Base-by-base conservation (phyloP, 1,140 invertebrate species). In the Panagrolaimus sp. region DNA sequence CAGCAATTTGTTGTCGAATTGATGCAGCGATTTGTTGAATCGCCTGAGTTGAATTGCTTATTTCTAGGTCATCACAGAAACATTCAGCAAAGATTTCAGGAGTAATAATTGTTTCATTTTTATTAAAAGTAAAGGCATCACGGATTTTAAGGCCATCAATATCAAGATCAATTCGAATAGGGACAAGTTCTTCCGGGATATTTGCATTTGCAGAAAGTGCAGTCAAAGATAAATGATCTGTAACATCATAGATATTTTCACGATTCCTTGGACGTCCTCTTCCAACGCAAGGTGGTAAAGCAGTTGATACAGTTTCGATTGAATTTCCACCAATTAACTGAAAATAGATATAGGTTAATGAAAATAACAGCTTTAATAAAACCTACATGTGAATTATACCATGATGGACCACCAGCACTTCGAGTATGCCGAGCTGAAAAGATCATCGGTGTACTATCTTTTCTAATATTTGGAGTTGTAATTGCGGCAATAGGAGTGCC, bases 1-100 rank as follows among this genome's bases (percentile, higher is more conserved):
- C 91, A 76, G 98, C 94, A 43, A 97, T 90, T 84, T 99, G 96
- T 81, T 98, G 94, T 32, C 93, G 87, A 73, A 98, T 97, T 0
- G 93, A 91, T 77, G 94, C 90, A 0, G 96, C 90, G 72, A 99
- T 96, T 0, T 94, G 58, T 94, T 93, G 28, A 98, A 92, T 87
- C 98, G 99, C n/a, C 91, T 91, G 7, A 95, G 91, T 85, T 98
- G 98, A 71, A 98, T 84, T 85, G 7, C 7, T 38, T 21, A 58
- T 58, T 21, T 99, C 96, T 46, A 99, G 85, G 86, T 99, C 96
- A 84, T 98, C 96, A 83, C 96, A 99, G 9, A 99, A 84, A 26
- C 98, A 90, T 86, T 99, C 96, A 0, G 95, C 96, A 87, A 98
- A 97, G 84, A 97, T 93, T 84, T 99, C 96, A 0, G 96, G 95